A percentile compares a stretch with the other conserved stretches of the same genome.
These are phyloP conservation scores for Rhagonycha lutea DNA, from an alignment of 2,888 invertebrate genomes.

Conservation along the genomic window DNA sequence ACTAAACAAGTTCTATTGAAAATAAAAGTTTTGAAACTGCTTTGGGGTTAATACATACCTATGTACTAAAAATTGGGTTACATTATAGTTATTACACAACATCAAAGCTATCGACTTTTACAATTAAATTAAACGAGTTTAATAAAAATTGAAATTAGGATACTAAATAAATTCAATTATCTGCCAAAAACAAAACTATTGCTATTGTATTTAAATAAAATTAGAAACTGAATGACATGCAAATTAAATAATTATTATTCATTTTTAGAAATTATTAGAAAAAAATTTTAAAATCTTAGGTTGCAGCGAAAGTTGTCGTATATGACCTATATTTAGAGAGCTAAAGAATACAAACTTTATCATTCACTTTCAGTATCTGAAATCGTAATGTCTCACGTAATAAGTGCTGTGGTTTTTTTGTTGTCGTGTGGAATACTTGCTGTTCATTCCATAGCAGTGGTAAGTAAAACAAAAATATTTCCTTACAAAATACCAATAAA, in stretches of 20 bases:
- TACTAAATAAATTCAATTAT: neutral
- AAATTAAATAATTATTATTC: neutral
- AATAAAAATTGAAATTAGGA: neutral
- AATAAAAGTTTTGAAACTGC: neutral
- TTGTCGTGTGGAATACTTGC: constrained; percentile 2
- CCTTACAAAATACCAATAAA: neutral
- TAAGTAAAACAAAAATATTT: constrained; percentile 8
- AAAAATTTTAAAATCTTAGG: neutral
- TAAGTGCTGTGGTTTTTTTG: constrained; percentile 3
- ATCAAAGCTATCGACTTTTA: neutral
- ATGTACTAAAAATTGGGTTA: neutral
- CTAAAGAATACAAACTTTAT: constrained; percentile 10
- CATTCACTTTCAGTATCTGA: constrained; percentile 20
- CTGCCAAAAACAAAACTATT: neutral
- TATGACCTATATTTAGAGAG: constrained; percentile 12
- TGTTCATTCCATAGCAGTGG: constrained; percentile 16
- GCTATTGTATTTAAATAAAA: neutral
- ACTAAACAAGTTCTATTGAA: neutral
- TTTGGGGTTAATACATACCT: neutral
- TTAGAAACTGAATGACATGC: neutral
- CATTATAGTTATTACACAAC: neutral
- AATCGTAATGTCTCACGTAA: constrained; percentile 12
- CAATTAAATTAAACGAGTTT: neutral
- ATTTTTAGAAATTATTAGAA: neutral
- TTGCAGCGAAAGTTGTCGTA: constrained; percentile 13